These are phyloP conservation scores for Phalanger gymnotis DNA, from an alignment of 2,797 vertebrate genomes.

Conservation along the genomic window DNA sequence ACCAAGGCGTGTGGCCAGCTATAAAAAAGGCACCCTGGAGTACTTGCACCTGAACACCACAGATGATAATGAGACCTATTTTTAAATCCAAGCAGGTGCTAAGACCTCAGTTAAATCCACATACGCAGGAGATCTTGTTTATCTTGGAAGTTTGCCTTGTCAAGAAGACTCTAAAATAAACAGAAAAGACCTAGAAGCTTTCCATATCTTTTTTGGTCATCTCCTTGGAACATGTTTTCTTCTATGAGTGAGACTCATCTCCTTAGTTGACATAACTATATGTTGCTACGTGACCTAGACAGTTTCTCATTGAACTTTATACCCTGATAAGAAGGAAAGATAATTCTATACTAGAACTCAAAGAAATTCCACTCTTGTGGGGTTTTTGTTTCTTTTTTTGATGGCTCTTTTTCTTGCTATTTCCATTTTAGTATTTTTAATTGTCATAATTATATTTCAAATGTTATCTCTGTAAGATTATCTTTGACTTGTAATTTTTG, in stretches of 20 bases:
- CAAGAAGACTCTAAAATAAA: background rate
- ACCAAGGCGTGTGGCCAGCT: constrained; percentile 83
- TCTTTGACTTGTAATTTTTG: constrained; percentile 76
- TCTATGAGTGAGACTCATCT: background rate
- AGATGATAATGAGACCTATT: constrained; percentile 87
- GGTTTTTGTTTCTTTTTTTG: constrained; percentile 34
- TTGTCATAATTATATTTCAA: constrained; percentile 58
- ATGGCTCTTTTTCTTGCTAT: constrained; percentile 35
- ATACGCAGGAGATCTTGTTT: background rate
- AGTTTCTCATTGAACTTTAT: background rate
- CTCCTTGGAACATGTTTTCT: background rate
- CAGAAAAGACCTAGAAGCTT: background rate
- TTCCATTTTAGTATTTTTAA: constrained; percentile 30
- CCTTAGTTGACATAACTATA: background rate
- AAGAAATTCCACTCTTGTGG: constrained; percentile 50
- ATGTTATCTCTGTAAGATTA: constrained; percentile 50
- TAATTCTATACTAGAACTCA: background rate
- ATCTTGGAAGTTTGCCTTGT: background rate
- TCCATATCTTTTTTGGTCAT: background rate
- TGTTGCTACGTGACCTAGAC: background rate
- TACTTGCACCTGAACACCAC: constrained; percentile 93
- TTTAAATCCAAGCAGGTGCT: constrained; percentile 83
- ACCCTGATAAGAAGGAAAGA: constrained; percentile 2
- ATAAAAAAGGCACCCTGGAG: constrained; percentile 87
- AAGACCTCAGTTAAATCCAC: background rate